A percentile compares a stretch with the other conserved stretches of the same genome.
Evolutionary conservation across 2,888 invertebrate species (phyloP).

Genomic region (Drosophila emarginata): DNA sequence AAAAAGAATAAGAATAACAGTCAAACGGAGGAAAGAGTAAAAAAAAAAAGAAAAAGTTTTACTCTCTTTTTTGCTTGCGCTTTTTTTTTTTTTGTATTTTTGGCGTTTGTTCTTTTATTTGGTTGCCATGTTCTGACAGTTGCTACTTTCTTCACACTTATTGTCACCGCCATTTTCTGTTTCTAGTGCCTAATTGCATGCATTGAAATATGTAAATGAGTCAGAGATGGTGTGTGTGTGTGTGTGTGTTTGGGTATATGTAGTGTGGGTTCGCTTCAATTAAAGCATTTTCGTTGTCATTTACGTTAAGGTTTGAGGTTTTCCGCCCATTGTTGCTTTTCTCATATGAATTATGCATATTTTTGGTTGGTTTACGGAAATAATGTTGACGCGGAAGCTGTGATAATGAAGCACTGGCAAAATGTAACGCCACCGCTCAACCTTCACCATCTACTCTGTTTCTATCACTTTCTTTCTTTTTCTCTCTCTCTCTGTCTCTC

Average conservation of each 20-base stretch:
- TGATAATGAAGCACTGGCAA: conserved; percentile 78
- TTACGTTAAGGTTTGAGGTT: conserved; percentile 59
- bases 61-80: not conserved
- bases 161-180: not conserved
- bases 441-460: not conserved
- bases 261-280: conserved; percentile 62
- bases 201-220: conserved; percentile 79
- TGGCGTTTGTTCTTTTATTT: conserved; percentile 35
- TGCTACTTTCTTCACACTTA: conserved; percentile 19
- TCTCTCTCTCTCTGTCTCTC: not conserved
- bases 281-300: conserved; percentile 73
- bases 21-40: not conserved
- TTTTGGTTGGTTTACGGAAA: conserved; percentile 65
- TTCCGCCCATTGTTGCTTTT: conserved; percentile 72
- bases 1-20: not conserved
- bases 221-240: not conserved
- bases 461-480: not conserved
- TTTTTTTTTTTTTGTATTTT: conserved; percentile 39
- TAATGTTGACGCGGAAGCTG: conserved; percentile 80
- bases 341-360: conserved; percentile 79
- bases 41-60: not conserved
- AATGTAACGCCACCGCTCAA: conserved; percentile 57
- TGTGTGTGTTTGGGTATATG: not conserved
- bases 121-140: conserved; percentile 54
- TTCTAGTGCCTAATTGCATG: conserved; percentile 67